Percentiles rank a stretch among this genome's conserved stretches.
phyloP scores from a whole-genome alignment of 2,797 vertebrate species.

The Peromyscus aztecus region DNA sequence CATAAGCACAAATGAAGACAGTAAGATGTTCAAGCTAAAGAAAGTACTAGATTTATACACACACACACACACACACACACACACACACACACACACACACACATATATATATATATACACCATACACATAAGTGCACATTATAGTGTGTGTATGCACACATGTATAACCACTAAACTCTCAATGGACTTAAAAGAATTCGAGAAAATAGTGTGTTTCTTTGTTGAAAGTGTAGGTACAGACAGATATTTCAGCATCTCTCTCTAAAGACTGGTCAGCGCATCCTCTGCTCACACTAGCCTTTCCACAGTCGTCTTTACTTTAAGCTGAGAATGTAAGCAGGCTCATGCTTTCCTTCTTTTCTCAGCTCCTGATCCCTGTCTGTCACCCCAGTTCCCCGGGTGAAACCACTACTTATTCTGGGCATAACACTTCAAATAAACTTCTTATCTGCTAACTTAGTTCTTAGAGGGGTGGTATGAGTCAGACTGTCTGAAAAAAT shows the following conservation, averaged over 20 bases:
- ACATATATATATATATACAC: no score
- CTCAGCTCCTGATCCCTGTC: neutral
- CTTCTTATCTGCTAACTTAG: neutral
- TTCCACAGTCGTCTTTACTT: neutral
- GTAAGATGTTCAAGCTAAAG: constrained; percentile 21
- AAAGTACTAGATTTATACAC: neutral
- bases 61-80: neutral
- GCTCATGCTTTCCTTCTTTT: neutral
- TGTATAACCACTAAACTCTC: neutral
- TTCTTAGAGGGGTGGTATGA: neutral
- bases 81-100: no score
- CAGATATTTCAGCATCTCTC: neutral
- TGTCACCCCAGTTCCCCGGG: neutral
- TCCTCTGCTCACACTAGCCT: neutral
- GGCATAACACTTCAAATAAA: constrained; percentile 43
- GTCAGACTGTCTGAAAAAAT: constrained; percentile 64
- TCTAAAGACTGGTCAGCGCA: neutral
- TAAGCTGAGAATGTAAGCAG: neutral
- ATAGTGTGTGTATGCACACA: neutral
- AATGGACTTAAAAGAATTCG: neutral
- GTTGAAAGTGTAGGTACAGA: constrained; percentile 23
- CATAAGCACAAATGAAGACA: neutral
- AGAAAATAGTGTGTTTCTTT: neutral
- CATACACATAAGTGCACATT: neutral
- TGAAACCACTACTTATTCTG: constrained; percentile 27